These are phyloP conservation scores for Aplodontia rufa DNA, from an alignment of 2,113 vertebrate species.

Conservation along the genomic window DNA sequence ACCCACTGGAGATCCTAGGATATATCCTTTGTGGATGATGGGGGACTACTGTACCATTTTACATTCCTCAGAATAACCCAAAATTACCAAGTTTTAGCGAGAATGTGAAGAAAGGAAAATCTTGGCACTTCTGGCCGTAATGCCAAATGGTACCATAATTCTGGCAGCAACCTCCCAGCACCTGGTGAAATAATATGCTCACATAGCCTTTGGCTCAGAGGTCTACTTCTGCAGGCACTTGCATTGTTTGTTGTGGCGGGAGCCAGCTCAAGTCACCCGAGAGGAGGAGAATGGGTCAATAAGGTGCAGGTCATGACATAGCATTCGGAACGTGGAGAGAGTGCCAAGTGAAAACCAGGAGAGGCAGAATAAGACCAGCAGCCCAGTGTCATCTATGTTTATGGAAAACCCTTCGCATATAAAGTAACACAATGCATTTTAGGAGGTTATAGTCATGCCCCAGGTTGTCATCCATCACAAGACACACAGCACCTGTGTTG, in stretches of 20 bases:
- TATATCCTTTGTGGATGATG: neutral
- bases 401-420: neutral
- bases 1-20: neutral
- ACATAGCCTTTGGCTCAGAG: neutral
- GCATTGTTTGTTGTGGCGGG: neutral
- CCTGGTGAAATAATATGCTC: neutral
- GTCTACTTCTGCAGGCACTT: too few species aligned
- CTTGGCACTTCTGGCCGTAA: neutral
- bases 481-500: neutral
- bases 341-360: neutral
- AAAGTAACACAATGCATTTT: neutral
- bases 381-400: neutral
- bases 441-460: neutral
- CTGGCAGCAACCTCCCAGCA: neutral
- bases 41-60: neutral
- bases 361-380: neutral
- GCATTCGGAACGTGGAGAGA: neutral
- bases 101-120: neutral
- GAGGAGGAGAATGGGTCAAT: neutral
- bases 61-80: neutral
- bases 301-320: fast-evolving
- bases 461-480: neutral
- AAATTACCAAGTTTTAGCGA: neutral
- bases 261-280: neutral
- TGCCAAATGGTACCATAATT: neutral